Percentiles rank a stretch among this genome's conserved stretches.
Conservation (phyloP, 2,888 invertebrate species). For the Phengaris arion region DNA sequence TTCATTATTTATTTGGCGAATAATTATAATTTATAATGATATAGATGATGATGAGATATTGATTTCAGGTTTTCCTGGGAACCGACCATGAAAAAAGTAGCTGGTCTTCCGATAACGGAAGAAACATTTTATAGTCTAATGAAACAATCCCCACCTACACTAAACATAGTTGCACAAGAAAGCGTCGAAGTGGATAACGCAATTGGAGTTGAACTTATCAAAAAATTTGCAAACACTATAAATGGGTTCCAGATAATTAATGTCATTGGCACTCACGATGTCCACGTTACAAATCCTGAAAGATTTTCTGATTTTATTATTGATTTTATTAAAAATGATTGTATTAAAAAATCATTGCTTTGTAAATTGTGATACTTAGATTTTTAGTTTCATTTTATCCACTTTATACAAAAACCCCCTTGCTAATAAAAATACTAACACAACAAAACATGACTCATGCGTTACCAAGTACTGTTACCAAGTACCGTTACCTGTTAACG, state of each 20-base stretch:
- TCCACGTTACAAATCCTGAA: conserved; percentile 78
- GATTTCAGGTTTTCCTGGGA: conserved; percentile 55
- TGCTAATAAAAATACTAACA: no score
- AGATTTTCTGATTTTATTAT: conserved; percentile 57
- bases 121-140: conserved; percentile 42
- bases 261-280: conserved; percentile 79
- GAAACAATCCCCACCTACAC: conserved; percentile 45
- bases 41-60: background rate
- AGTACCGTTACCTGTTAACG: no score
- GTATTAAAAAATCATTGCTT: conserved; percentile 17
- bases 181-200: conserved; percentile 36
- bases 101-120: conserved; percentile 43
- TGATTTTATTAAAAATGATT: conserved; percentile 51
- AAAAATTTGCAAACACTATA: conserved; percentile 45
- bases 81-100: conserved; percentile 51
- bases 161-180: conserved; percentile 46
- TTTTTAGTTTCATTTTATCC: background rate
- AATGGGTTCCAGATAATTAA: conserved; percentile 43
- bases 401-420: background rate
- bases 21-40: no score
- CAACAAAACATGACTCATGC: no score
- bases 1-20: no score
- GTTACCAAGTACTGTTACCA: no score
- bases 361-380: conserved; percentile 2
- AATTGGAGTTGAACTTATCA: conserved; percentile 44